phyloP scores from a whole-genome alignment of 2,888 invertebrate genomes.

The Brachycybe producta region DNA sequence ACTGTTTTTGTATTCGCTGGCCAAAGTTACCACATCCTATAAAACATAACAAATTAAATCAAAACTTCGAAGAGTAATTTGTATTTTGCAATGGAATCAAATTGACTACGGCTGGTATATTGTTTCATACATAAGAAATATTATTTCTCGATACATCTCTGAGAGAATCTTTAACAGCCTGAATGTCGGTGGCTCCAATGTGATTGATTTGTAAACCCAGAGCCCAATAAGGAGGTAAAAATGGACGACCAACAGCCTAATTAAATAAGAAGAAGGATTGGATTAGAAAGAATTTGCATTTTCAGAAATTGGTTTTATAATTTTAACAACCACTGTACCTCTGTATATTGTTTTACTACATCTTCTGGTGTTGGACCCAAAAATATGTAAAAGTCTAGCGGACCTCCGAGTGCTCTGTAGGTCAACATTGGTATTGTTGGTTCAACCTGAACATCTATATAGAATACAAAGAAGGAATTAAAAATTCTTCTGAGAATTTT shows the following conservation, averaged over 20 bases:
- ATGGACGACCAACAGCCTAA: constrained; percentile 18
- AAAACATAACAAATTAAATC: no score
- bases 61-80: no score
- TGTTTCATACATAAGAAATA: constrained; percentile 10
- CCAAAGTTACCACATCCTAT: constrained; percentile 28
- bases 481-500: neutral
- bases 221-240: constrained; percentile 24
- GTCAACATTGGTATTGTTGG: constrained; percentile 24
- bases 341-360: constrained; percentile 29
- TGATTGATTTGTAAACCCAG: constrained; percentile 22
- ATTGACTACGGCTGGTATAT: neutral
- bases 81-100: neutral
- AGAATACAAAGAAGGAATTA: constrained; percentile 15
- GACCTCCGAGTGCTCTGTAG: constrained; percentile 32
- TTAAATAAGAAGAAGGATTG: constrained; percentile 2
- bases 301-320: neutral
- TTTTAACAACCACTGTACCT: constrained; percentile 16
- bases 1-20: constrained; percentile 34
- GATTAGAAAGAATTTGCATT: neutral
- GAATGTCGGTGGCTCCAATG: constrained; percentile 10
- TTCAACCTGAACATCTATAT: constrained; percentile 22
- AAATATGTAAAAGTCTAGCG: constrained; percentile 37
- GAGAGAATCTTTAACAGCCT: constrained; percentile 18
- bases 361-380: constrained; percentile 34
- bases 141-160: constrained; percentile 5